Conservation (phyloP, 2,888 invertebrate species). For the Epiblema foenella region DNA sequence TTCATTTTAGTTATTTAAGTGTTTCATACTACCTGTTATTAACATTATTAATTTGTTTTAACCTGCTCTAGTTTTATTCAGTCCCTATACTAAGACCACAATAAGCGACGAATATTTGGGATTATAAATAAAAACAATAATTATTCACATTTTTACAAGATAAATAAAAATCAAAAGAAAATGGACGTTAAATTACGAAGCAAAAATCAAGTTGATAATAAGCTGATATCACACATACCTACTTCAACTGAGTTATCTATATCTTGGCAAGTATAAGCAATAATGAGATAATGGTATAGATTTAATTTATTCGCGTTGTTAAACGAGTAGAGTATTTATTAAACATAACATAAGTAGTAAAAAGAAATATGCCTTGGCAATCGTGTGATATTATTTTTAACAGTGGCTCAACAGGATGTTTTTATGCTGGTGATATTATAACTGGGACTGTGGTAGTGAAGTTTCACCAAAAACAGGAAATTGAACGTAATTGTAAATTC, state of each 20-base stretch:
- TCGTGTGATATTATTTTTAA: slow-evolving; percentile 66
- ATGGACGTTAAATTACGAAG: no score
- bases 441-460: slow-evolving; percentile 71
- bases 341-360: slow-evolving; percentile 45
- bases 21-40: no score
- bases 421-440: slow-evolving; percentile 74
- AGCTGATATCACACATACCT: slow-evolving; percentile 10
- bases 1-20: no score
- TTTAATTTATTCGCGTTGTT: slow-evolving; percentile 15
- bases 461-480: slow-evolving; percentile 63
- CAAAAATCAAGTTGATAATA: no score
- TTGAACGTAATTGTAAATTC: slow-evolving; percentile 60
- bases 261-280: slow-evolving; percentile 17
- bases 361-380: slow-evolving; percentile 60
- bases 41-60: no score
- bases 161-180: no score
- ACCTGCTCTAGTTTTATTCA: not conserved
- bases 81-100: not conserved
- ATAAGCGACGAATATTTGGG: no score
- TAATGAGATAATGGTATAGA: slow-evolving; percentile 24
- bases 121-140: no score
- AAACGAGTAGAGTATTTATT: slow-evolving; percentile 43
- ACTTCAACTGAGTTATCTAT: slow-evolving; percentile 16
- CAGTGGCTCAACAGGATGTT: slow-evolving; percentile 66
- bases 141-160: no score